These are phyloP conservation scores for Blennius ocellaris DNA, from an alignment of 2,113 vertebrate species.

Conservation along the genomic window DNA sequence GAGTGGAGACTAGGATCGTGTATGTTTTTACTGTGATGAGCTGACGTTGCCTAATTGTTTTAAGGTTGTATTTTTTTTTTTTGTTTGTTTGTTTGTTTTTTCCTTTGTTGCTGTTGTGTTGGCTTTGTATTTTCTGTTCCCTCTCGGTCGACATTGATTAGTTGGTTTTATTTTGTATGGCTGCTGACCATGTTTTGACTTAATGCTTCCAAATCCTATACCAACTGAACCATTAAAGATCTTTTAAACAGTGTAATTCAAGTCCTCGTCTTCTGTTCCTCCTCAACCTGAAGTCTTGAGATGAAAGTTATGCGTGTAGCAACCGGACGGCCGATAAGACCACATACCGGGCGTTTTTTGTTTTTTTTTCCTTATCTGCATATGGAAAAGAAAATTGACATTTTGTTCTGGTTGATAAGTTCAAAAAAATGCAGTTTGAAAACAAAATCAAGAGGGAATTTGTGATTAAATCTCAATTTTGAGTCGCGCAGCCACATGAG, in stretches of 20 bases:
- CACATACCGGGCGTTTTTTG: neutral
- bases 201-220: slow-evolving; percentile 86
- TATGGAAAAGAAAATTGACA: neutral
- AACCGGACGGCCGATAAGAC: neutral
- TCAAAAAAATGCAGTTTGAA: slow-evolving; percentile 10
- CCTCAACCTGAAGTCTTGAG: neutral
- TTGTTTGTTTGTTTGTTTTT: neutral
- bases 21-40: slow-evolving; percentile 81
- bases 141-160: slow-evolving; percentile 62
- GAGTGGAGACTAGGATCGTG: slow-evolving; percentile 63
- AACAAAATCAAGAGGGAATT: neutral
- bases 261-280: neutral
- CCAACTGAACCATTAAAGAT: slow-evolving; percentile 85
- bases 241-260: slow-evolving; percentile 69
- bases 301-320: neutral
- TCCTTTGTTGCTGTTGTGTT: slow-evolving; percentile 38
- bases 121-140: slow-evolving; percentile 55
- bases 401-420: slow-evolving; percentile 23
- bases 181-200: slow-evolving; percentile 80
- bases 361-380: slow-evolving; percentile 6
- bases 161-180: slow-evolving; percentile 74
- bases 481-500: neutral
- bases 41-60: slow-evolving; percentile 65
- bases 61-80: neutral
- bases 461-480: slow-evolving; percentile 6